A percentile compares a stretch with the other conserved stretches of the same genome.
These are phyloP conservation scores for Disparrhopalites patrizii DNA, from an alignment of 2,888 invertebrate genomes.

Conservation along the genomic window DNA sequence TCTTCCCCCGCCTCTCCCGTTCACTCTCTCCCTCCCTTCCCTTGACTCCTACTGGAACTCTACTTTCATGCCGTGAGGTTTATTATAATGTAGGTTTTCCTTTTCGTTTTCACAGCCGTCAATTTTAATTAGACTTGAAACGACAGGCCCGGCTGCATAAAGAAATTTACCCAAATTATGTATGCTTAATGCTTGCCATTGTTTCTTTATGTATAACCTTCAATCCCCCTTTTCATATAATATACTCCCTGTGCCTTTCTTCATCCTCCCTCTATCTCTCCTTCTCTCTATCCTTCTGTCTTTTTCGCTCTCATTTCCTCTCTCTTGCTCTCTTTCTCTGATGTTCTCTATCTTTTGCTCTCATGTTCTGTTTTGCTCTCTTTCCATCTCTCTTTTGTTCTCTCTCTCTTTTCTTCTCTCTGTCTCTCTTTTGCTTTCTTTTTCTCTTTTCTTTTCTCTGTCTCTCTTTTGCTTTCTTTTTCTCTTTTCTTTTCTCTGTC, in stretches of 20 bases:
- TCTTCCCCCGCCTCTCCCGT: too few relatives aligned
- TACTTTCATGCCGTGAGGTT: conserved; percentile 25
- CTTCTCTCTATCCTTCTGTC: not conserved
- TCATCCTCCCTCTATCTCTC: not conserved
- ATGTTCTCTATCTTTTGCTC: not conserved
- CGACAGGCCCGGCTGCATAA: conserved; percentile 31
- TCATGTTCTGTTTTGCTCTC: too few relatives aligned
- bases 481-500: not conserved
- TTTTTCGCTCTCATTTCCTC: not conserved
- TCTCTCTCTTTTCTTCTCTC: not conserved
- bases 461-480: not conserved
- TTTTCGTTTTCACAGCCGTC: conserved; percentile 40
- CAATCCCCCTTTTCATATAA: too few relatives aligned
- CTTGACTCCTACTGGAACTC: too few relatives aligned
- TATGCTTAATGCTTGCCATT: conserved; percentile 19
- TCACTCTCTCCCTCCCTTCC: too few relatives aligned
- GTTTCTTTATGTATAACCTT: too few relatives aligned
- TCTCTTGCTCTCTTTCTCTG: not conserved
- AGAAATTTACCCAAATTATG: conserved; percentile 35
- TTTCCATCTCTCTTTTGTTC: not conserved
- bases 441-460: too few relatives aligned
- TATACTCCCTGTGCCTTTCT: not conserved
- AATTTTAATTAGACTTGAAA: conserved; percentile 40
- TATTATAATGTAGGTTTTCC: conserved; percentile 35
- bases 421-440: conserved; percentile 6